These are phyloP conservation scores for Colostygia pectinataria DNA, from an alignment of 2,888 invertebrate species.

Conservation along the genomic window DNA sequence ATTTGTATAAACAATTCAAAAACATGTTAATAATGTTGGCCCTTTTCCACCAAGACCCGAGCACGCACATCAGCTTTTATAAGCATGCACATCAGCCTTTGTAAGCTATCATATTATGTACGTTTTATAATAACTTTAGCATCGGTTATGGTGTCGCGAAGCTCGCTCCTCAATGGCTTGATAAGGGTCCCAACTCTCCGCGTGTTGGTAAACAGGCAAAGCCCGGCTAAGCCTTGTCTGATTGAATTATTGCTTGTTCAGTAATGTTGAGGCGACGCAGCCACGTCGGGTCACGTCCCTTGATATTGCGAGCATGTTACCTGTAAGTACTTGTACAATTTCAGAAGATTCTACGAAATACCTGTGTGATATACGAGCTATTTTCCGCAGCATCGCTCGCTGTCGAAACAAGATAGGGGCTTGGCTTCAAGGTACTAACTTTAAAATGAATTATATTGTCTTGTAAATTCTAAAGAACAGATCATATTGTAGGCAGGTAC, in stretches of 20 bases:
- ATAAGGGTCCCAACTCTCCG: slow-evolving; percentile 46
- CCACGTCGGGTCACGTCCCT: slow-evolving; percentile 57
- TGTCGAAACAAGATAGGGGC: slow-evolving; percentile 34
- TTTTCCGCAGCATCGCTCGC: slow-evolving; percentile 30
- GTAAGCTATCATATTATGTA: no score
- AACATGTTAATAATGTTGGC: no score
- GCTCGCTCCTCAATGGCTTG: slow-evolving; percentile 47
- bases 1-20: no score
- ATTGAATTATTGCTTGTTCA: slow-evolving; percentile 77
- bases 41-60: no score
- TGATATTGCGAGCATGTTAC: slow-evolving; percentile 48
- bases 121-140: neutral
- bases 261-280: slow-evolving; percentile 54
- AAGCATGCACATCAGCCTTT: no score
- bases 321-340: slow-evolving; percentile 22
- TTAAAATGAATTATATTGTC: slow-evolving; percentile 22
- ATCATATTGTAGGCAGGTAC: slow-evolving; percentile 9
- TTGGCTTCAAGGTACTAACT: slow-evolving; percentile 20
- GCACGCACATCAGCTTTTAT: no score
- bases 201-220: slow-evolving; percentile 71
- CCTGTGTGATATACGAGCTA: slow-evolving; percentile 30
- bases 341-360: slow-evolving; percentile 27
- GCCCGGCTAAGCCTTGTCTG: slow-evolving; percentile 67
- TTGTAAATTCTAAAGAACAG: slow-evolving; percentile 14
- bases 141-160: neutral